Evolutionary conservation across 2,797 vertebrate species (phyloP), one percentile per base, ranked within the genome.

Genomic region (Ibycter americanus): DNA sequence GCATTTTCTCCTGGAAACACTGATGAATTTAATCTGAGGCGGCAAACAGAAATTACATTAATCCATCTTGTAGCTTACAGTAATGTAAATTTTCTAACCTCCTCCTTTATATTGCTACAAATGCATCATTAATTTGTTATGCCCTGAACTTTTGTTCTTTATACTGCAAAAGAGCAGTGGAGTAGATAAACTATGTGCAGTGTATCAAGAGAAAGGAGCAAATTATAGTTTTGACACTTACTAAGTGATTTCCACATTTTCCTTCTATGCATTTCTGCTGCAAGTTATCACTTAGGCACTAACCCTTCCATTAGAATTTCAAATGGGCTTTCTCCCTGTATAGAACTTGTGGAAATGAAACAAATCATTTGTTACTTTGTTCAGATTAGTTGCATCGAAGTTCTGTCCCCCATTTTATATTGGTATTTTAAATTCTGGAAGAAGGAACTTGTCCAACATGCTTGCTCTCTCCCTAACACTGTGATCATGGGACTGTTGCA

Each of bases 1-100:
- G 16, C 15, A 89, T 96, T 97, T 97, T 95, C 76, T 91, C 77
- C 80, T 79, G 76, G 78, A 97, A 98, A 96, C 36, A 72, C 26
- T 81, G 94, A 95, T 89, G 34, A 97, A 97, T 94, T 92, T 88
- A 97, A 96, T 92, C 73, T 52, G 83, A 83, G 79, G 38, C 78
- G 79, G 52, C 85, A 95, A 94, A 94, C 81, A 90, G 87, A 97
- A 97, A 97, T 97, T 96, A 96, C 90, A 95, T 96, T 96, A 97
- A 97, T 97, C 94, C 94, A 94, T 98, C 95, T 97, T 97, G 67
- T 90, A 83, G 40, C n/a, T 93, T 93, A 90, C 76, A 79, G 87
- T 78, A 94, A 96, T 79, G 84, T 96, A 97, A 94, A 95, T 94
- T 89, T 94, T 25, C 71, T 96, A 93, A 93, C 90, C 71, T 91